phyloP scores from a whole-genome alignment of 2,113 vertebrate species.

The Erythrocercus mccallii region DNA sequence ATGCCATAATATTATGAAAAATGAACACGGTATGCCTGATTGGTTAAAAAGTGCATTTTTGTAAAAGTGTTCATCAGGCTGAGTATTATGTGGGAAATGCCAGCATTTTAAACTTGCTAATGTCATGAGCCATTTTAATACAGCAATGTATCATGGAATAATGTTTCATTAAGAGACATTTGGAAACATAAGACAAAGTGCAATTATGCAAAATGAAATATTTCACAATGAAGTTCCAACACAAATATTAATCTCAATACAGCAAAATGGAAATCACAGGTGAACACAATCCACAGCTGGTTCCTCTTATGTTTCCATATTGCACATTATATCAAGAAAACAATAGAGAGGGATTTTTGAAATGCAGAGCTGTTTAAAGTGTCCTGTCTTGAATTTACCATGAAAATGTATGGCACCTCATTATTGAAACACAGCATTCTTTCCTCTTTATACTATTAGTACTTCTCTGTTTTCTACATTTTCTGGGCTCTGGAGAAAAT shows the following conservation, averaged over 20 bases:
- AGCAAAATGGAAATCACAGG: neutral
- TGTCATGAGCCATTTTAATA: conserved; percentile 52
- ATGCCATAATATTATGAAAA: conserved; percentile 55
- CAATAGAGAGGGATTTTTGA: neutral
- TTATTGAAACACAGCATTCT: conserved; percentile 23
- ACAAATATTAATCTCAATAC: neutral
- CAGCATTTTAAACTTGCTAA: conserved; percentile 43
- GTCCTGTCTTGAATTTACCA: conserved; percentile 27
- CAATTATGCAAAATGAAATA: neutral
- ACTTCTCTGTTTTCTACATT: conserved; percentile 38
- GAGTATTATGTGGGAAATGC: conserved; percentile 32
- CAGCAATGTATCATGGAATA: conserved; percentile 40
- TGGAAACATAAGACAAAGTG: conserved; percentile 30
- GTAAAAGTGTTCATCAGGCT: conserved; percentile 30
- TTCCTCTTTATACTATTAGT: conserved; percentile 45
- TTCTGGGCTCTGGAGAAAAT: conserved; percentile 52
- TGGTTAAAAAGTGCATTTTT: conserved; percentile 58
- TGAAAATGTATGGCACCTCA: neutral
- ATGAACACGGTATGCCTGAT: conserved; percentile 47
- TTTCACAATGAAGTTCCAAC: neutral
- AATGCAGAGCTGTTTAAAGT: neutral
- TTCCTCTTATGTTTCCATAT: neutral
- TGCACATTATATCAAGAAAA: neutral
- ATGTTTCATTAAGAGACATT: conserved; percentile 32
- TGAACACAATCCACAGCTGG: neutral